These are phyloP conservation scores for Triops longicaudatus DNA, from an alignment of 1,140 invertebrate genomes.

Conservation along the genomic window DNA sequence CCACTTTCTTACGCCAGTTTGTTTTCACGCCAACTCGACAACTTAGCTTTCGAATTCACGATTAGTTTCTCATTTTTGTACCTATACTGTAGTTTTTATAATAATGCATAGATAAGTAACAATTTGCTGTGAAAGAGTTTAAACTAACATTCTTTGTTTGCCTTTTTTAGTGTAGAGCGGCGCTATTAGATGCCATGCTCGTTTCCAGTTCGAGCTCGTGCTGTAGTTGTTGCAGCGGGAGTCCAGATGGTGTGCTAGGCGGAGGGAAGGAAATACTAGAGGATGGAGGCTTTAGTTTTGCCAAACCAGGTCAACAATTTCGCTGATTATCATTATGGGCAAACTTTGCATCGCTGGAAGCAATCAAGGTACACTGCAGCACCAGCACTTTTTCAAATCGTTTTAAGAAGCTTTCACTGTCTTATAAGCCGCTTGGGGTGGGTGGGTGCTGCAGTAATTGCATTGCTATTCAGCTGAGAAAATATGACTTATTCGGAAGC, in stretches of 20 bases:
- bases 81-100: too few relatives aligned
- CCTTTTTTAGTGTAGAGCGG: neutral
- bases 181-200: neutral
- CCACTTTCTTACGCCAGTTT: too few relatives aligned
- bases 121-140: too few relatives aligned
- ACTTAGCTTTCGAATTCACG: too few relatives aligned
- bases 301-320: conserved; percentile 1
- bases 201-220: neutral
- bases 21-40: too few relatives aligned
- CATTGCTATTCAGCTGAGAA: neutral
- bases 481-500: too few relatives aligned
- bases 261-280: neutral
- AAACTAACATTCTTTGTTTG: neutral
- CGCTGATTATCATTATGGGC: neutral
- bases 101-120: too few relatives aligned
- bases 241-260: neutral
- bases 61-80: too few relatives aligned
- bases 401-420: neutral
- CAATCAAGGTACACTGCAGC: conserved; percentile 1
- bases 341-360: neutral
- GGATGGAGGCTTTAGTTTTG: neutral
- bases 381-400: neutral
- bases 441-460: neutral
- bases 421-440: neutral
- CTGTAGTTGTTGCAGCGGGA: neutral